Evolutionary conservation across 2,113 vertebrate genomes (phyloP), one percentile per base, ranked within the genome.

Genomic region (Barnardius zonarius): DNA sequence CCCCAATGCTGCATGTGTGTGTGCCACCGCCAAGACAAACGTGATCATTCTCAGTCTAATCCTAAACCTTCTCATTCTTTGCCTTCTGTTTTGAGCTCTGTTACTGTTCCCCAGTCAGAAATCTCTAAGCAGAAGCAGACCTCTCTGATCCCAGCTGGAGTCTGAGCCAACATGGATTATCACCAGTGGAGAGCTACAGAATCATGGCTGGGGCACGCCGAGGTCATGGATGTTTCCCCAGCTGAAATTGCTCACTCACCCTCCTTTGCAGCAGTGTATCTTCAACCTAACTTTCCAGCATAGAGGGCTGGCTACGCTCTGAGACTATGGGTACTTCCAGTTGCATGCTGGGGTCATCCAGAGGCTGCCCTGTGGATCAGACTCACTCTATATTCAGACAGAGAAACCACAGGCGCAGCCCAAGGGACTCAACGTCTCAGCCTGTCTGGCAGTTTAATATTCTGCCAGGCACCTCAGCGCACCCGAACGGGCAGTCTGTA

Each of bases 101-200:
- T 59, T 79, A 78, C 92, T 94, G 66, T 18, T 92, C 62, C 57
- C 52, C 33, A 52, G 44, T 85, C 86, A 91, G 83, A 92, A 95
- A 78, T 57, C 69, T 68, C 57, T 28, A 91, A 88, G 83, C 88
- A 61, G 76, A 80, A 72, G 66, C 62, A 96, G 95, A 92, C 92
- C 92, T 66, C 83, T 88, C 90, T 96, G 88, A 92, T 91, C 93
- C 83, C 80, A 84, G 70, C 80, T 64, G 88, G 88, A 81, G 88
- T 76, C 80, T 84, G 81, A 96, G 96, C 95, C 93, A 95, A 69
- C 57, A 35, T 6, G 73, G 96, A 96, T 97, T 96, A 97, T 69
- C 88, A 84, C 92, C 86, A 89, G 44, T 15, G 44, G 52, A 93
- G 62, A 92, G 93, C 80, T 93, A 82, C 83, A 87, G n/a, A 90